Evolutionary conservation across 2,113 vertebrate species (phyloP).

Genomic region (Jacana jacana): DNA sequence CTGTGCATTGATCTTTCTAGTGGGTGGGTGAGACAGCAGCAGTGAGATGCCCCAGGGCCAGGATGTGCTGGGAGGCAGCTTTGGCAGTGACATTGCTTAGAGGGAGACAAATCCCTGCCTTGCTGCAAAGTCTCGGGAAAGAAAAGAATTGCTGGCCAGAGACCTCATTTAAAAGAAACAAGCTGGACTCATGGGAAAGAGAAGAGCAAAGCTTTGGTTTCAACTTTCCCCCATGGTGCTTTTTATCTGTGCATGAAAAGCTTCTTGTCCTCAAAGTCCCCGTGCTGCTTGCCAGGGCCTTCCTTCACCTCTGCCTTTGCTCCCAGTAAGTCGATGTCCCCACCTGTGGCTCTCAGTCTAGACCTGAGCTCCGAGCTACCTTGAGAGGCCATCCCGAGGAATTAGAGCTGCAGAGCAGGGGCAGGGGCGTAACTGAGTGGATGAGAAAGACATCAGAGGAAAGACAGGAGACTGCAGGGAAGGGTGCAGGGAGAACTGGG

Average conservation of each 20-base stretch:
- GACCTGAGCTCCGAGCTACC: not conserved
- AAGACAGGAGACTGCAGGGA: not conserved
- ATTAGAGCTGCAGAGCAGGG: not conserved
- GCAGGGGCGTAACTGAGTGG: accelerated
- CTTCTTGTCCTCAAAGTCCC: not conserved
- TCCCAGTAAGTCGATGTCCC: accelerated
- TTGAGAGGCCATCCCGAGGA: not conserved
- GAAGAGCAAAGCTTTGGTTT: not conserved
- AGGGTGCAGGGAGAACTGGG: not conserved
- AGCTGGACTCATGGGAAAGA: not conserved
- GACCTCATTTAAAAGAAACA: not conserved
- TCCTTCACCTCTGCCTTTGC: conserved; percentile 14
- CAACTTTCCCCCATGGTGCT: not conserved
- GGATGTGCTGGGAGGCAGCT: not conserved
- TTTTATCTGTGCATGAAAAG: conserved; percentile 29
- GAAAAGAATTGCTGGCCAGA: not conserved
- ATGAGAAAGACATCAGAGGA: not conserved
- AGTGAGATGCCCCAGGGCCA: not conserved
- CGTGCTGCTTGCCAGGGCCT: not conserved
- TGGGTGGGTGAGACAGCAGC: not conserved
- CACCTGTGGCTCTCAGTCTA: not conserved
- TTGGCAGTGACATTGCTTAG: not conserved
- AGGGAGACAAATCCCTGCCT: not conserved
- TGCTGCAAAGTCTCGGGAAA: not conserved
- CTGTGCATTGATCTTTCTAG: not conserved